A percentile compares a stretch with the other conserved stretches of the same genome.
phyloP scores from a whole-genome alignment of 2,888 invertebrate species.

The Athalia cordata region DNA sequence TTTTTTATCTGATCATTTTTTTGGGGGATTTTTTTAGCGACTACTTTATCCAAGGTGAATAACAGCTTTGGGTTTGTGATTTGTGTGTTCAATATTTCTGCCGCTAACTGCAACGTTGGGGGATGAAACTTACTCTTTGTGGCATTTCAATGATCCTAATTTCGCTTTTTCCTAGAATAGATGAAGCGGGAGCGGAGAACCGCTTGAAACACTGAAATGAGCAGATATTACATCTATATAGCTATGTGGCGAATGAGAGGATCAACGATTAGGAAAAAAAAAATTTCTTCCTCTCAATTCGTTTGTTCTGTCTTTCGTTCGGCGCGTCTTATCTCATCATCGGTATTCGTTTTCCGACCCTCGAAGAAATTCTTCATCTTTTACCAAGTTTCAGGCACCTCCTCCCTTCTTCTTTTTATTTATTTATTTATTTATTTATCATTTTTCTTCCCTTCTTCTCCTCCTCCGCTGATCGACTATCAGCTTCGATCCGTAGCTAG shows the following conservation, averaged over 20 bases:
- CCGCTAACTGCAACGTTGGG: too few relatives aligned
- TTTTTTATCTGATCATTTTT: too few relatives aligned
- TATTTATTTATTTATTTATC: not conserved
- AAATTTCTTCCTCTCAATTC: conserved; percentile 21
- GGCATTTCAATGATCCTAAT: not conserved
- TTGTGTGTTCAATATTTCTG: too few relatives aligned
- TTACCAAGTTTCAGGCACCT: not conserved
- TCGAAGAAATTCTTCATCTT: conserved; percentile 17
- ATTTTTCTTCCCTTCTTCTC: not conserved
- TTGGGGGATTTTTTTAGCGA: too few relatives aligned
- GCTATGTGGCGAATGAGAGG: not conserved
- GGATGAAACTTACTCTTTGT: not conserved
- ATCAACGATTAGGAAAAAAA: not conserved
- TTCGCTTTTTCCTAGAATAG: not conserved
- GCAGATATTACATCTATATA: not conserved
- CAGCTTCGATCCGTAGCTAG: not conserved
- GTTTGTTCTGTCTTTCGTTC: conserved; percentile 31
- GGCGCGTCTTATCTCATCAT: conserved; percentile 26
- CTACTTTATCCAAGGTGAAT: too few relatives aligned
- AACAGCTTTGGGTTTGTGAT: too few relatives aligned
- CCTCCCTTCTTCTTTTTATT: not conserved
- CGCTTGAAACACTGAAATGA: not conserved
- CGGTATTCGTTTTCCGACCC: conserved; percentile 19
- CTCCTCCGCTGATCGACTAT: not conserved
- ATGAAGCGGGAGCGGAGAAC: too few relatives aligned